Evolutionary conservation across 2,113 vertebrate genomes (phyloP), one percentile per base, ranked within the genome.

Genomic region (Atherinomorus stipes): DNA sequence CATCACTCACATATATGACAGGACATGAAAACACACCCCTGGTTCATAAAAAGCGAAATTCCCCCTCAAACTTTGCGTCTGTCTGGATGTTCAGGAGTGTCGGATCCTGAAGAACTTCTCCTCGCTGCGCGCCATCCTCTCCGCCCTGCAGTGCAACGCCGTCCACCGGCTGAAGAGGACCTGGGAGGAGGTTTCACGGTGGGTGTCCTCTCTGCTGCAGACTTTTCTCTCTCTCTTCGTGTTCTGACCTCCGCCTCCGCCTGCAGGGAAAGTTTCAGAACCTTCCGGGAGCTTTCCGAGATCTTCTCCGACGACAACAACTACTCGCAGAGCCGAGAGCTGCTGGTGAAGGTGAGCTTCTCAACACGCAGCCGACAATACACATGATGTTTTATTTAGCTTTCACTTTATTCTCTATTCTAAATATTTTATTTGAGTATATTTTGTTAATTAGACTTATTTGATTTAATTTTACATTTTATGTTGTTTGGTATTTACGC

Each of bases 231-330:
- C 4, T 2, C 15, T 4, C 28, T 34, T 34, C 8, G 0, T 11
- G 2, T 12, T 0, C 37, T 51, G 26, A 69, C 18, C 9, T 64
- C 47, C 44, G 16, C n/a, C n/a, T 62, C 34, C 7, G 2, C 21
- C 4, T 0, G 0, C 89, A 98, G 98, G 75, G 98, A 99, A 75
- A 99, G 96, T 77, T 89, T 98, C 82, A 94, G 98, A 23, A 95
- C 95, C 16, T 99, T 99, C 79, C 96, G 96, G 0, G 98, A 99
- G 80, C 94, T 99, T 45, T 99, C 97, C 0, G 98, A 98, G 93
- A 99, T 99, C 84, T 99, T 99, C 93, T 99, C 97, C 0, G 97
- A 99, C 0, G 97, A 99, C 90, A 99, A 99, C 93, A 99, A 99
- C 93, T 97, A 99, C 89, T 99, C 98, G 0, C 89, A 99, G 51